These are phyloP conservation scores for Hofmannophila pseudospretella DNA, from an alignment of 2,888 invertebrate genomes.

Conservation along the genomic window DNA sequence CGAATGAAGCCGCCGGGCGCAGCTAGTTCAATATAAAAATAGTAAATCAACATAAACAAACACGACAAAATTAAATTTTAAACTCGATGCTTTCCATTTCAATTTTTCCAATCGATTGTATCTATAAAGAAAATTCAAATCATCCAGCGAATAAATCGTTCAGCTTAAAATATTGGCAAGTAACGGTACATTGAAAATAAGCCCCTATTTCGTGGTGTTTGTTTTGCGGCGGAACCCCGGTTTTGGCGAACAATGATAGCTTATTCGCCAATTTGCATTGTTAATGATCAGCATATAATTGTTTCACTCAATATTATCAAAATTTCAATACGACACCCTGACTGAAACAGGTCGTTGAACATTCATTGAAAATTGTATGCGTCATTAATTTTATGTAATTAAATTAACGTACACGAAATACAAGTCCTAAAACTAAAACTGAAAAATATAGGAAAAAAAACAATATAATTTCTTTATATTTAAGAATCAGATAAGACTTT, in stretches of 20 bases:
- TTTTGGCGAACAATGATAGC: constrained; percentile 34
- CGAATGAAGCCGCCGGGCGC: too few relatives aligned
- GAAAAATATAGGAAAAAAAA: too few relatives aligned
- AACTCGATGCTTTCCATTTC: not conserved
- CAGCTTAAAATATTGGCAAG: constrained; percentile 14
- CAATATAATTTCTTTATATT: too few relatives aligned
- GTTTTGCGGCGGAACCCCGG: constrained; percentile 26
- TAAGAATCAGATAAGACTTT: too few relatives aligned
- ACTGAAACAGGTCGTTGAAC: not conserved
- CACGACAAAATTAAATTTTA: constrained; percentile 1
- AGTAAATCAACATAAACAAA: too few relatives aligned
- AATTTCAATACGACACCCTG: constrained; percentile 15
- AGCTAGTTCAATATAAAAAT: too few relatives aligned
- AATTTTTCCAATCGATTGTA: constrained; percentile 2
- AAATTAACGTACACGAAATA: too few relatives aligned
- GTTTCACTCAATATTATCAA: constrained; percentile 28
- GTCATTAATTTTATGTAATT: too few relatives aligned
- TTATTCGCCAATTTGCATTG: constrained; percentile 48
- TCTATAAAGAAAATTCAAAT: constrained; percentile 1
- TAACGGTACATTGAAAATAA: constrained; percentile 26
- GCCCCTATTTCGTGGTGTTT: constrained; percentile 34
- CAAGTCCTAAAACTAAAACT: too few relatives aligned
- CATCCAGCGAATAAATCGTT: constrained; percentile 5
- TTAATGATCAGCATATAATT: constrained; percentile 33
- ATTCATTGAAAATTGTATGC: too few relatives aligned